Conservation (phyloP, 2,888 invertebrate species). For the Schizaphis graminum region DNA sequence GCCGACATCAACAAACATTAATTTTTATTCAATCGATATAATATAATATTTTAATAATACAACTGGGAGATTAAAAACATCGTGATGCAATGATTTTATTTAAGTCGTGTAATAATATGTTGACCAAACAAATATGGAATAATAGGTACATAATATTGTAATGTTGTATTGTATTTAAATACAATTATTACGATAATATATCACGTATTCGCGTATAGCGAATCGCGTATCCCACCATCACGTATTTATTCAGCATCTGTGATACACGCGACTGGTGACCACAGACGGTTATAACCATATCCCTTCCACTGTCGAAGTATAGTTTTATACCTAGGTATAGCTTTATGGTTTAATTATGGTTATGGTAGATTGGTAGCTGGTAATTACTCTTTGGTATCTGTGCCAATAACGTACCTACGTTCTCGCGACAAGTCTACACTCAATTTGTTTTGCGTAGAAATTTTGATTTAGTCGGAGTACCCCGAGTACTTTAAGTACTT, state of each 20-base stretch:
- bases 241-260: not conserved
- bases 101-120: not conserved
- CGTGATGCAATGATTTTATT: not conserved
- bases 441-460: not conserved
- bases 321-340: not conserved
- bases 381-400: too few species aligned
- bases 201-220: not conserved
- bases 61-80: not conserved
- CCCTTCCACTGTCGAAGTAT: not conserved
- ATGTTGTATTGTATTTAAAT: not conserved
- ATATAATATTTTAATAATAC: not conserved
- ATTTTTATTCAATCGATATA: not conserved
- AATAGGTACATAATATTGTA: not conserved
- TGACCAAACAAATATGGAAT: not conserved
- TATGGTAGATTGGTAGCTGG: not conserved
- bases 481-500: too few species aligned
- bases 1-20: not conserved
- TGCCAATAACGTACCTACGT: not conserved
- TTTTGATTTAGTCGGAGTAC: not conserved
- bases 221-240: fast-evolving
- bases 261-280: not conserved
- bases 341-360: not conserved
- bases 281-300: not conserved
- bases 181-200: not conserved
- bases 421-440: too few species aligned